Evolutionary conservation across 2,113 vertebrate species (phyloP).

Genomic region (Pelodiscus sinensis): DNA sequence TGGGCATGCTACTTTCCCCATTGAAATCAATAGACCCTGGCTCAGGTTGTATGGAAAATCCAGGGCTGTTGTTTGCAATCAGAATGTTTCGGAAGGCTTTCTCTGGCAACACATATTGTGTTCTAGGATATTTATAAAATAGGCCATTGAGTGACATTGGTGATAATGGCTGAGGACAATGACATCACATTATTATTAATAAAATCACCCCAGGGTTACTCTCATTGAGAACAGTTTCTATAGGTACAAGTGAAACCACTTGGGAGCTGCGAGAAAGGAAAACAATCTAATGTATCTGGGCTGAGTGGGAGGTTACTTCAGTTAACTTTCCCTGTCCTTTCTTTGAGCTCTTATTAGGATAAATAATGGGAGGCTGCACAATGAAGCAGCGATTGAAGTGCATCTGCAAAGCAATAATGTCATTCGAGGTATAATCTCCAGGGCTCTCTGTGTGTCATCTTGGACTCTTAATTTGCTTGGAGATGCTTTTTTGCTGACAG

Average conservation of each 20-base stretch:
- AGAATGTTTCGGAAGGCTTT: neutral
- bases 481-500: constrained; percentile 37
- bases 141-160: constrained; percentile 33
- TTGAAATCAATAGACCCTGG: constrained; percentile 25
- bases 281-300: constrained; percentile 36
- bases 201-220: constrained; percentile 35
- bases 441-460: constrained; percentile 34
- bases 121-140: neutral
- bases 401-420: constrained; percentile 60
- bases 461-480: constrained; percentile 37
- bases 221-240: constrained; percentile 64
- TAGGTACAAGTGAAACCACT: constrained; percentile 49
- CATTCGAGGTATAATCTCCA: constrained; percentile 35
- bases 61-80: constrained; percentile 31
- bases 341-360: constrained; percentile 64
- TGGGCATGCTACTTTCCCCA: neutral
- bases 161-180: constrained; percentile 30
- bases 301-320: constrained; percentile 66
- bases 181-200: constrained; percentile 47
- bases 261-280: constrained; percentile 35
- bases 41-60: constrained; percentile 14
- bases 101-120: neutral
- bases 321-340: constrained; percentile 65
- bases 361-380: constrained; percentile 55
- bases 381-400: constrained; percentile 51